Conservation (phyloP, 2,888 invertebrate genomes). For the Diarsia mendica region DNA sequence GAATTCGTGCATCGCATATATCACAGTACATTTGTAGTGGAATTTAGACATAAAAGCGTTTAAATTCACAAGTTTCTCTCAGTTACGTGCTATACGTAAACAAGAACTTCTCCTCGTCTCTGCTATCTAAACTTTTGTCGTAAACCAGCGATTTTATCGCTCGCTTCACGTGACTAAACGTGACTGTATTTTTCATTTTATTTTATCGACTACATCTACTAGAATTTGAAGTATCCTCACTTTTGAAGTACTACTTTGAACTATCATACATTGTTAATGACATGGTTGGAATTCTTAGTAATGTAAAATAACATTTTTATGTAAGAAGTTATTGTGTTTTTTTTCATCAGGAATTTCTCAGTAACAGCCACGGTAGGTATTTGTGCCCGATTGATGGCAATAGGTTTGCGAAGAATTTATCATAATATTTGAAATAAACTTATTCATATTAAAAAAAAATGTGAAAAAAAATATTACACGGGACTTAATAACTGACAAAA, state of each 20-base stretch:
- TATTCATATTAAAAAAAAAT: too few species aligned
- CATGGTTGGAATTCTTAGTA: not conserved
- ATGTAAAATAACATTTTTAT: too few species aligned
- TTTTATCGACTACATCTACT: constrained; percentile 61
- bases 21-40: constrained; percentile 37
- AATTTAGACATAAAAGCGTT: constrained; percentile 51
- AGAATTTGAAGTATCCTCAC: not conserved
- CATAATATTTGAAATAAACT: too few species aligned
- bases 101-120: constrained; percentile 65
- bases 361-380: too few species aligned
- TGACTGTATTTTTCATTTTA: constrained; percentile 66
- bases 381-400: too few species aligned
- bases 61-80: constrained; percentile 59
- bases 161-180: constrained; percentile 63
- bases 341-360: too few species aligned
- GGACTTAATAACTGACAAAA: too few species aligned
- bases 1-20: constrained; percentile 43
- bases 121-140: constrained; percentile 66
- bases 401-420: too few species aligned
- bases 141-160: constrained; percentile 72
- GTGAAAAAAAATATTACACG: too few species aligned
- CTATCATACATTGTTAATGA: not conserved
- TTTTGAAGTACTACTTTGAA: not conserved
- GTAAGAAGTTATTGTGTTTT: too few species aligned
- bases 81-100: constrained; percentile 62